Percentiles rank a stretch among this genome's conserved stretches.
phyloP scores from a whole-genome alignment of 1,140 invertebrate species.

The Drosophila pseudoananassae region DNA sequence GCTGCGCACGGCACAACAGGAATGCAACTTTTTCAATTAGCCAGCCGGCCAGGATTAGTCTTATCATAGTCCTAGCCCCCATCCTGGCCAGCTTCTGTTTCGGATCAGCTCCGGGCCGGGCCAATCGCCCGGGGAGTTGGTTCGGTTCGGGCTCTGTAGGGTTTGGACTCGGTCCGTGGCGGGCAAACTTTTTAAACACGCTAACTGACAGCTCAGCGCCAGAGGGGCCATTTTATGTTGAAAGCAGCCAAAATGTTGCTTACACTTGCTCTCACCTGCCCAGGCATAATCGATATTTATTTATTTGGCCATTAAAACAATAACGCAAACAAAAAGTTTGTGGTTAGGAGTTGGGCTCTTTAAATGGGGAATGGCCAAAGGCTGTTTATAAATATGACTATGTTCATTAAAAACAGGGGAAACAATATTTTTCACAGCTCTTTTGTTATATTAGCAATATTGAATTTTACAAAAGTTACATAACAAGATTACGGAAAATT shows the following conservation, averaged over 20 bases:
- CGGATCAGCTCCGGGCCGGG: constrained; percentile 25
- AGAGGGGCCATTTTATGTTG: constrained; percentile 52
- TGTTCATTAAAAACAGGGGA: constrained; percentile 17
- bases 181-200: constrained; percentile 65
- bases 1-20: constrained; percentile 37
- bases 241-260: constrained; percentile 50
- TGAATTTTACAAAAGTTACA: background rate
- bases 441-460: too few species aligned
- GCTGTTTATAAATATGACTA: constrained; percentile 23
- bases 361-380: constrained; percentile 8
- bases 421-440: background rate
- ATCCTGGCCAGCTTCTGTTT: constrained; percentile 20
- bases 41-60: constrained; percentile 53
- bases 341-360: constrained; percentile 1
- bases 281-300: constrained; percentile 72
- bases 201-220: constrained; percentile 63
- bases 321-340: constrained; percentile 42
- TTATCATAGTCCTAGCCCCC: constrained; percentile 46
- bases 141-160: constrained; percentile 6
- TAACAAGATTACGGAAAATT: background rate
- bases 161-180: background rate
- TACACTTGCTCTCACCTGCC: constrained; percentile 39
- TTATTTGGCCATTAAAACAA: constrained; percentile 68
- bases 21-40: constrained; percentile 79
- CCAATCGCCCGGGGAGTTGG: constrained; percentile 54